Conservation (phyloP, 37 sponge, comb jelly and placozoan genomes). For the Beroe forskalii region DNA sequence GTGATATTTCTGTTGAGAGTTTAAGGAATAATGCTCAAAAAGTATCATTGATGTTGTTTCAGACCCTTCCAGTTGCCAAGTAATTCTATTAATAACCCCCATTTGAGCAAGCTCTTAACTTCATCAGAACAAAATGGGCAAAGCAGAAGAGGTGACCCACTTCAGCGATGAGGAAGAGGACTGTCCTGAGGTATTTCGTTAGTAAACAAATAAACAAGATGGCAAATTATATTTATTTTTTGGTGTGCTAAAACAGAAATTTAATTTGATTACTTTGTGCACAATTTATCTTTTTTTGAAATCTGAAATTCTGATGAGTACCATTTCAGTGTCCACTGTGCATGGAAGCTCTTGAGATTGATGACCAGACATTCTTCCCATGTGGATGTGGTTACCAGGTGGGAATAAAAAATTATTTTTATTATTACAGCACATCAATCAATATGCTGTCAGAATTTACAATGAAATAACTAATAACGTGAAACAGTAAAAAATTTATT, state of each 20-base stretch:
- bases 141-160: slow-evolving; percentile 33
- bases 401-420: too few species aligned
- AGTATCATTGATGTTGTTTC: too few species aligned
- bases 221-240: not conserved
- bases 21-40: too few species aligned
- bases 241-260: not conserved
- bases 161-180: slow-evolving; percentile 64
- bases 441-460: not conserved
- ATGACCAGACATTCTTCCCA: slow-evolving; percentile 94
- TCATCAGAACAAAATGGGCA: slow-evolving; percentile 44
- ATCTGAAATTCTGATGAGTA: too few species aligned
- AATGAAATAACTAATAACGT: not conserved
- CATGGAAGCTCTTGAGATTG: slow-evolving; percentile 88
- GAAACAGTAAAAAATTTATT: not conserved
- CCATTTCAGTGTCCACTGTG: slow-evolving; percentile 91
- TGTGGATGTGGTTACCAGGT: slow-evolving; percentile 96
- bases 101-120: not conserved
- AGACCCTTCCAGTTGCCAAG: too few species aligned
- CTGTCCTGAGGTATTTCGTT: slow-evolving; percentile 6
- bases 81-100: too few species aligned
- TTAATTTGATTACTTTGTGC: not conserved
- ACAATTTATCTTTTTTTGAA: not conserved
- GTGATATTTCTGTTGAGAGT: too few species aligned
- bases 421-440: not conserved
- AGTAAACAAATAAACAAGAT: not conserved